These are phyloP conservation scores for Aphidoletes aphidimyza DNA, from an alignment of 2,888 invertebrate genomes.

Conservation along the genomic window DNA sequence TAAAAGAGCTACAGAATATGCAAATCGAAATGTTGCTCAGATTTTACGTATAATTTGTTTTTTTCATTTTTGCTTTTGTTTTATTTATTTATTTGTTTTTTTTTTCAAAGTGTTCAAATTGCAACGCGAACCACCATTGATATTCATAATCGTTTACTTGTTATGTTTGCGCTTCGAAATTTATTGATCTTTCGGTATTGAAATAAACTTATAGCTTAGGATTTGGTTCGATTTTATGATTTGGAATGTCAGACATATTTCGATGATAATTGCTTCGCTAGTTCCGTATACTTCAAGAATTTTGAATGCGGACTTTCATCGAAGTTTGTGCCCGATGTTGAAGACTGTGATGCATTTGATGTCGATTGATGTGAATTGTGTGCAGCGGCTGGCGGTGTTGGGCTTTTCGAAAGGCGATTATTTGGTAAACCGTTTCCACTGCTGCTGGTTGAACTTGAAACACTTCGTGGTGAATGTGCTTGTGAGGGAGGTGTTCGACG, in stretches of 20 bases:
- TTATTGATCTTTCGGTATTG: not conserved
- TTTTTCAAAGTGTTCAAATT: not conserved
- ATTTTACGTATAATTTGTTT: constrained; percentile 48
- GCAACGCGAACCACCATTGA: not conserved
- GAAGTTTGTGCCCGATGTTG: constrained; percentile 68
- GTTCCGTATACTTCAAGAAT: constrained; percentile 97
- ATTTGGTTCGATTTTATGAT: constrained; percentile 54
- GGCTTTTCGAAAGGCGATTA: constrained; percentile 60
- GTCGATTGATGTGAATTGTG: constrained; percentile 59
- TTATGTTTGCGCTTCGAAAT: not conserved
- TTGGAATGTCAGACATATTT: constrained; percentile 84
- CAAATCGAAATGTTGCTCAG: constrained; percentile 19
- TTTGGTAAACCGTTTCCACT: constrained; percentile 61
- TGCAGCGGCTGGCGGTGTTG: constrained; percentile 60
- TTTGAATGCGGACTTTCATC: constrained; percentile 96
- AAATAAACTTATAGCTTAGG: constrained; percentile 37
- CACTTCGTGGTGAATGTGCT: constrained; percentile 68
- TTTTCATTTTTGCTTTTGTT: not conserved
- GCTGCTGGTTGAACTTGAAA: constrained; percentile 56
- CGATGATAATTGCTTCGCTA: constrained; percentile 97
- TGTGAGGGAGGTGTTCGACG: constrained; percentile 64
- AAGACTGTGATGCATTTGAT: constrained; percentile 66
- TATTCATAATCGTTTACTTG: not conserved
- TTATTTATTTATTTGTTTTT: not conserved
- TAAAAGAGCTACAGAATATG: constrained; percentile 24